Evolutionary conservation across 2,797 vertebrate genomes (phyloP), one percentile per base, ranked within the genome.

Genomic region (Anguilla anguilla): DNA sequence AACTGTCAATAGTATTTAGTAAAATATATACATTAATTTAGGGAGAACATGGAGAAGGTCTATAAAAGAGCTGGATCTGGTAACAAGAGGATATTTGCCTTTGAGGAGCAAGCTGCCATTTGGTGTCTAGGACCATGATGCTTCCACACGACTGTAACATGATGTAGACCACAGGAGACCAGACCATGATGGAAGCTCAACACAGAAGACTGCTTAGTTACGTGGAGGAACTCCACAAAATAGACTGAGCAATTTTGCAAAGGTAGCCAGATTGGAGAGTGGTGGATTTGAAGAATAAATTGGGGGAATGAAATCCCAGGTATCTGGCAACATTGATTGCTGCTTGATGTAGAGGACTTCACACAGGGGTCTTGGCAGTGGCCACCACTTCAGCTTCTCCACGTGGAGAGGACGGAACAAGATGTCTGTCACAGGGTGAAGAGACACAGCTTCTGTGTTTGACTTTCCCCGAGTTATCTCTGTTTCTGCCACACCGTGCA

Each of bases 81-180:
- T 35, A 39, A 77, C 13, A 39, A 22, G 39, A 6, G 67, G 28
- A 35, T 28, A 28, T 64, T 53, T 59, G 3, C 10, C 25, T n/a
- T 69, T 28, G 64, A 74, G 69, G 35, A n/a, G 79, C 22, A 82
- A 82, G 79, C 79, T 81, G 77, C 77, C 77, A 46, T 81, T 46
- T 81, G 72, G 72, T 39, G 10, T 13, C 31, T 4, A 77, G 15
- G 72, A 39, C 35, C 72, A 39, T 25, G 77, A 39, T 43, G 43
- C 19, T 82, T 46, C 43, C 79, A 82, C 43, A 82, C 22, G 6
- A 82, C 79, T 11, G 74, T 77, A 15, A 74, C 31, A 74, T 74
- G 69, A 9, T 11, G 72, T n/a, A 72, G 22, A 31, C 28, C 69
- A 74, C 31, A 69, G 64, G 64, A 69, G n/a, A 28, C 64, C 64